phyloP scores from a whole-genome alignment of 2,113 vertebrate species.

The Sakesphorus luctuosus region DNA sequence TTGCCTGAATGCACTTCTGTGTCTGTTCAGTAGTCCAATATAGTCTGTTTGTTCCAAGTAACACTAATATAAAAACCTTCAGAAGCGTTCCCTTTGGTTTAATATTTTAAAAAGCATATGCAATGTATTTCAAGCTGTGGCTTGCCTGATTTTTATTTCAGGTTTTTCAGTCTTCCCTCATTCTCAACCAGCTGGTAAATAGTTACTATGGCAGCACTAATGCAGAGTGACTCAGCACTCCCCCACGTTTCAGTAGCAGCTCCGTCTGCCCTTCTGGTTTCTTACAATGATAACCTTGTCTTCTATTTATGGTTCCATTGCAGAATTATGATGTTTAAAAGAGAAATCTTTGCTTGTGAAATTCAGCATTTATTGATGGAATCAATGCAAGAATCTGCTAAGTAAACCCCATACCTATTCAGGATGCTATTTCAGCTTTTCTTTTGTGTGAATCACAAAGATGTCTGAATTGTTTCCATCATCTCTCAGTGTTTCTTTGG shows the following conservation, averaged over 20 bases:
- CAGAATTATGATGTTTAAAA: not conserved
- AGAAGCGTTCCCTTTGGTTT: not conserved
- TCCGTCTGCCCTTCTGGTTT: not conserved
- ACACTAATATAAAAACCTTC: not conserved
- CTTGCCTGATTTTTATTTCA: not conserved
- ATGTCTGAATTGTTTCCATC: not conserved
- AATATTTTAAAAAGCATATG: not conserved
- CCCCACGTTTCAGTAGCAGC: not conserved
- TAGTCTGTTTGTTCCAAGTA: not conserved
- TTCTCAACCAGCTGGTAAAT: slow-evolving; percentile 11
- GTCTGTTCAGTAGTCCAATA: not conserved
- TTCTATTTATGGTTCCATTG: not conserved
- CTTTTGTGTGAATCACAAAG: not conserved
- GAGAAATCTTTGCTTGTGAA: not conserved
- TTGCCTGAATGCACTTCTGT: not conserved
- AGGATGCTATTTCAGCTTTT: not conserved
- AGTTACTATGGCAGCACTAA: slow-evolving; percentile 49
- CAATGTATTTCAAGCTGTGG: not conserved
- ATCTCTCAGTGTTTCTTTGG: not conserved
- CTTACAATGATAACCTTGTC: not conserved
- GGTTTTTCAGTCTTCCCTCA: not conserved
- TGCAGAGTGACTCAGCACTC: slow-evolving; percentile 52
- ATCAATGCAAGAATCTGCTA: not conserved
- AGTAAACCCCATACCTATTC: not conserved
- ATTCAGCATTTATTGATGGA: not conserved